A percentile compares a stretch with the other conserved stretches of the same genome.
Conservation (phyloP, 2,113 vertebrate species). For the Eublepharis macularius region DNA sequence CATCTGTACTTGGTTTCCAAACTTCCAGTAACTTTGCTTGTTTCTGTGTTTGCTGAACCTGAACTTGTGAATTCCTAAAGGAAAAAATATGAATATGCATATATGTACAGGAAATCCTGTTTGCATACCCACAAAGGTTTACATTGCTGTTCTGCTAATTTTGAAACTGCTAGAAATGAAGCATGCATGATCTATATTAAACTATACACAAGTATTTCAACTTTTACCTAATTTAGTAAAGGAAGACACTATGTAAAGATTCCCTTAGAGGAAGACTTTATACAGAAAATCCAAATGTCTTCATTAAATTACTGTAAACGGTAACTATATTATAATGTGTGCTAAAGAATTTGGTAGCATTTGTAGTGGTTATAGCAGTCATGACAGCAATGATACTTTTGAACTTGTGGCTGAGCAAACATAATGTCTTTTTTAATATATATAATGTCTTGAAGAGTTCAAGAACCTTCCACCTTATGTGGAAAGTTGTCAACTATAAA, state of each 20-base stretch:
- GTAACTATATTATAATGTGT: neutral
- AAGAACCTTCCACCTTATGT: neutral
- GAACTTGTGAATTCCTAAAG: slow-evolving; percentile 95
- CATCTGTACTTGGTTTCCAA: slow-evolving; percentile 98
- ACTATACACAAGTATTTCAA: too few species aligned
- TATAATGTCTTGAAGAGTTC: neutral
- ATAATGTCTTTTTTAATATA: too few species aligned
- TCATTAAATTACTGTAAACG: too few species aligned
- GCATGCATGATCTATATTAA: neutral
- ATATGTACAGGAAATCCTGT: neutral
- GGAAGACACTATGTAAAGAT: too few species aligned
- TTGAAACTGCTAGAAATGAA: neutral
- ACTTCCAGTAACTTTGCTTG: slow-evolving; percentile 91
- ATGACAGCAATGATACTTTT: neutral
- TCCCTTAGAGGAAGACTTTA: too few species aligned
- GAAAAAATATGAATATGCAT: neutral
- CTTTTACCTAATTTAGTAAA: too few species aligned
- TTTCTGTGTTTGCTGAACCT: slow-evolving; percentile 94
- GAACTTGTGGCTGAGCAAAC: neutral
- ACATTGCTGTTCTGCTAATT: neutral
- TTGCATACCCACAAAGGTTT: neutral
- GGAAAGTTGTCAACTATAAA: neutral
- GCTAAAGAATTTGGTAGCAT: neutral
- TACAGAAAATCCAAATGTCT: too few species aligned
- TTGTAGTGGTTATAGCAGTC: neutral